These are phyloP conservation scores for Auanema freiburgensis DNA, from an alignment of 2,888 invertebrate genomes.

Conservation along the genomic window DNA sequence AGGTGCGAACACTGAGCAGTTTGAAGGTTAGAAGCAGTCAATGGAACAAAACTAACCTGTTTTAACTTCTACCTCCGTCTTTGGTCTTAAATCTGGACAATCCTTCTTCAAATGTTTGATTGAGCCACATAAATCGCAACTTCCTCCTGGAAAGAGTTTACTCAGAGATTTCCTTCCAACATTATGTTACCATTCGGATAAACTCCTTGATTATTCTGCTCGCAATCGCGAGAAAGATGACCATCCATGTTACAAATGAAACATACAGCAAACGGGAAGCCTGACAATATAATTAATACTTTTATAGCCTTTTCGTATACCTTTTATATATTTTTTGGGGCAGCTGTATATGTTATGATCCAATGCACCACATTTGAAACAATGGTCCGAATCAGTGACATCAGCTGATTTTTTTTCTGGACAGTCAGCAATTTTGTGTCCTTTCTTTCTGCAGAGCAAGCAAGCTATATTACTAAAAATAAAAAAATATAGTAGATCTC, in stretches of 20 bases:
- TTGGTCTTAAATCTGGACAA: slow-evolving; percentile 64
- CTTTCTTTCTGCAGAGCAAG: slow-evolving; percentile 79
- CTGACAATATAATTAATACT: slow-evolving; percentile 64
- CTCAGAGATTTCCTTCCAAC: too few species aligned
- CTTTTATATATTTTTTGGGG: slow-evolving; percentile 44
- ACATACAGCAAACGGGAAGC: slow-evolving; percentile 81
- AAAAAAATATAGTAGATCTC: background rate
- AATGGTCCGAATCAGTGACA: slow-evolving; percentile 65
- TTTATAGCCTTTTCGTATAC: slow-evolving; percentile 12
- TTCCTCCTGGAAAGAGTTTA: slow-evolving; percentile 64
- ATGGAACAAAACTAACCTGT: background rate
- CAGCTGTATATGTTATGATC: slow-evolving; percentile 75
- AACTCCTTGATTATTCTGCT: slow-evolving; percentile 82
- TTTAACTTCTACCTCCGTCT: slow-evolving; percentile 23
- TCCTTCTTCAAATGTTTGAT: slow-evolving; percentile 82
- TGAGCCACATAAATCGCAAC: slow-evolving; percentile 79
- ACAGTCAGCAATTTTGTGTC: slow-evolving; percentile 81
- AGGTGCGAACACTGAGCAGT: too few species aligned
- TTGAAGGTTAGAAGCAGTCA: background rate
- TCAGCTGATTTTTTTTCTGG: slow-evolving; percentile 69
- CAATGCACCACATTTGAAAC: slow-evolving; percentile 86
- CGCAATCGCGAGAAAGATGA: slow-evolving; percentile 84
- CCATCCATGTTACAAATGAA: slow-evolving; percentile 86
- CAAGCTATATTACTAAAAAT: slow-evolving; percentile 67
- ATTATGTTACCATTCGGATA: slow-evolving; percentile 79